Conservation (phyloP, 2,888 invertebrate species). For the Dryocosmus kuriphilus region DNA sequence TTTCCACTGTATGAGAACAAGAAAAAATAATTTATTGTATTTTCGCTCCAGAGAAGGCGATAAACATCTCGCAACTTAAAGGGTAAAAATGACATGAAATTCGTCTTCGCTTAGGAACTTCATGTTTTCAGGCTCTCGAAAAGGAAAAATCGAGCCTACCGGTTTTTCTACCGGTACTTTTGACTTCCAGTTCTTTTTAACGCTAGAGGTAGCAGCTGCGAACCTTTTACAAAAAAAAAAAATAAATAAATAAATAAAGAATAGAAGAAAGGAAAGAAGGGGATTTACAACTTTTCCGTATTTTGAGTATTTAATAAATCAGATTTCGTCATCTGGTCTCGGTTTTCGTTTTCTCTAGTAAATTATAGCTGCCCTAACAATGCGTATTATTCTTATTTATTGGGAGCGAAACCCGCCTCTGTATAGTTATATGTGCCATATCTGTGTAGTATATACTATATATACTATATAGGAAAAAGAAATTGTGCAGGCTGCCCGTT, state of each 20-base stretch:
- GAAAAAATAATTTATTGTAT: background rate
- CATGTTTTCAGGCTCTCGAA: background rate
- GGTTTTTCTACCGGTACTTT: conserved; percentile 12
- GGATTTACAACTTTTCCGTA: background rate
- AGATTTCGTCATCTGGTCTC: background rate
- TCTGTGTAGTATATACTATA: background rate
- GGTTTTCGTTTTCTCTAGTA: conserved; percentile 23
- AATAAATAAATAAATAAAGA: background rate
- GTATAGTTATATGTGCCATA: conserved; percentile 17
- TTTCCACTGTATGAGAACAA: background rate
- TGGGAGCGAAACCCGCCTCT: conserved; percentile 21
- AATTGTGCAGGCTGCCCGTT: background rate
- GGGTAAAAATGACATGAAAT: conserved; percentile 27
- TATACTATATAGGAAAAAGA: background rate
- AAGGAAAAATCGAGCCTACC: conserved; percentile 9
- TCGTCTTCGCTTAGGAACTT: conserved; percentile 7
- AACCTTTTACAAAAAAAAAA: conserved; percentile 5
- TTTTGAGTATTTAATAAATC: background rate
- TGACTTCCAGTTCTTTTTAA: background rate
- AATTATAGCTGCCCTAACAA: conserved; percentile 38
- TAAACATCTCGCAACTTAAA: background rate
- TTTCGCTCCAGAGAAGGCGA: background rate
- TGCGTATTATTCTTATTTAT: conserved; percentile 40
- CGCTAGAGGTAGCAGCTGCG: background rate
- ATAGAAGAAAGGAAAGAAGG: background rate